Conservation (phyloP, 2,888 invertebrate species). For the Lymantria monacha region DNA sequence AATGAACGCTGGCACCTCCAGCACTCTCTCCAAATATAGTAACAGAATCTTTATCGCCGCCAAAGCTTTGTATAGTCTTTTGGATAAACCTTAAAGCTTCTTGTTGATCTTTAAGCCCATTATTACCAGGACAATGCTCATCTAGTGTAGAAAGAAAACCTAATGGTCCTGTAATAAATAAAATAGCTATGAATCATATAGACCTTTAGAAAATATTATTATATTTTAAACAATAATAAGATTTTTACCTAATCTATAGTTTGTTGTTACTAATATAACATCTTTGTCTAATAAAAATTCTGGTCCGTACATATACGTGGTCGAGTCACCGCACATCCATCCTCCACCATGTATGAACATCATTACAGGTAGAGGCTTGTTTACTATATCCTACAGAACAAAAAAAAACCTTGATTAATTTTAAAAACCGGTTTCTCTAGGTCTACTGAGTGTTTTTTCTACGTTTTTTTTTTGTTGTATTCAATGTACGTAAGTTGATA, state of each 20-base stretch:
- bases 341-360: constrained; percentile 89
- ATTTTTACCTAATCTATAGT: constrained; percentile 84
- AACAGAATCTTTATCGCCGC: constrained; percentile 84
- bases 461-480: not conserved
- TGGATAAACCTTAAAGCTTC: constrained; percentile 84
- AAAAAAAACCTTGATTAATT: not conserved
- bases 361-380: constrained; percentile 85
- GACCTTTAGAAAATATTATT: not conserved
- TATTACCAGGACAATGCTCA: constrained; percentile 84
- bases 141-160: constrained; percentile 87
- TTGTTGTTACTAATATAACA: constrained; percentile 85
- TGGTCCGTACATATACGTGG: constrained; percentile 86
- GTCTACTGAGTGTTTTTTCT: not conserved
- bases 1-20: constrained; percentile 86
- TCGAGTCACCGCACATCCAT: constrained; percentile 87
- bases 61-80: constrained; percentile 82
- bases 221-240: not conserved
- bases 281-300: constrained; percentile 87
- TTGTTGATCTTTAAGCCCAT: constrained; percentile 86
- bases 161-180: constrained; percentile 72
- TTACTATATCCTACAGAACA: constrained; percentile 38
- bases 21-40: constrained; percentile 88
- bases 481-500: not conserved
- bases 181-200: not conserved
- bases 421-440: not conserved